Base-by-base conservation (phyloP, 2,888 invertebrate genomes). In the Drosophila fungiperda region DNA sequence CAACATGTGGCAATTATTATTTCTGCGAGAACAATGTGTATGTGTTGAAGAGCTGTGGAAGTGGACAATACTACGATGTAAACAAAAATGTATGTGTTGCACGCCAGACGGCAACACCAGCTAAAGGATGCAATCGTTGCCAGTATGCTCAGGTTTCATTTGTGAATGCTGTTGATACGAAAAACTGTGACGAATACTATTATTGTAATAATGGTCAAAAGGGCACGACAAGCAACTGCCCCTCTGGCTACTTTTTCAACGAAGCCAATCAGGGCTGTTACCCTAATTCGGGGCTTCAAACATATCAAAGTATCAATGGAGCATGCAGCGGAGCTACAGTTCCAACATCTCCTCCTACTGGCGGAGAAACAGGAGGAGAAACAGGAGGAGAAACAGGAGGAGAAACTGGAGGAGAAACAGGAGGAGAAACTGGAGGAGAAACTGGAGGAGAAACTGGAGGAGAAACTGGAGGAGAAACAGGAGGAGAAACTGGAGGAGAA, bases 121-220 rank as follows among this genome's bases (percentile, higher is more conserved):
- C 1, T 0, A 0, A 0, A 0, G 53, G 35, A 26, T 84, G 83
- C 88, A 73, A 84, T 53, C 90, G 83, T 7, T 84, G 83, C 36
- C 85, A 84, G 52, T 65, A 49, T 2, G 23, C 80, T 9, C 17
- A 0, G 0, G 15, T 1, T 0, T 0, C 1, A 0, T 84, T 82
- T 9, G 90, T 76, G n/a, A 84, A 84, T 66, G 82, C 73, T 20
- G 72, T 73, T 0, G 29, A 58, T 23, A 15, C 1, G 2, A 2
- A 32, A 0, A 4, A 1, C 40, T 89, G 88, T 36, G 9, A 26
- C 4, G n/a, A 6, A 1, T 84, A 87, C 53, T 82, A 65, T 17
- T 84, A 71, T 23, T 84, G 83, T 63, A 55, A 32, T 17, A 38
- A 64, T 15, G 85, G 76, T 9, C 0, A 0, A 0, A 17, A 11